These are phyloP conservation scores for Cirrhinus molitorella DNA, from an alignment of 2,797 vertebrate genomes.

Conservation along the genomic window DNA sequence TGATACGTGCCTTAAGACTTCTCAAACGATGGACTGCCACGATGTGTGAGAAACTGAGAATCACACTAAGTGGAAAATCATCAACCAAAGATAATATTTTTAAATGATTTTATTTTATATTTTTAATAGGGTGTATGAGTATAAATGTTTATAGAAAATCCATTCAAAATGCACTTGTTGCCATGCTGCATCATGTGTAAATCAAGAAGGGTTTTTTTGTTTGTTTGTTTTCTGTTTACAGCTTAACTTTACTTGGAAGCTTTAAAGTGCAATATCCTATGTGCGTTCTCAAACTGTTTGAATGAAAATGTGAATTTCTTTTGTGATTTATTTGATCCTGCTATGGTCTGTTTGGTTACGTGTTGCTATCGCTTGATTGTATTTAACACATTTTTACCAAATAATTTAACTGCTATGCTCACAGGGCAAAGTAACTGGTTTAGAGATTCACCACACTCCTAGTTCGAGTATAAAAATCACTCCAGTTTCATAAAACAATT, in stretches of 20 bases:
- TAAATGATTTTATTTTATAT: not conserved
- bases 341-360: not conserved
- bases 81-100: constrained; percentile 28
- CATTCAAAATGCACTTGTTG: not conserved
- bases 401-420: not conserved
- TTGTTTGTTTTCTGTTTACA: not conserved
- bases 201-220: constrained; percentile 2
- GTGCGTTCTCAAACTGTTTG: not conserved
- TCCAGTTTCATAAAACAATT: not conserved
- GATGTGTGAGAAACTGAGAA: not conserved
- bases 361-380: not conserved
- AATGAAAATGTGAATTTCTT: constrained; percentile 31
- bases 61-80: not conserved
- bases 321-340: not conserved
- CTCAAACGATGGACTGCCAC: not conserved
- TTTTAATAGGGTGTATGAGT: not conserved
- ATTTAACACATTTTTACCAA: not conserved
- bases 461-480: not conserved
- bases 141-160: not conserved
- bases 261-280: constrained; percentile 25
- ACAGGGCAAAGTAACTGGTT: not conserved
- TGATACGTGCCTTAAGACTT: not conserved
- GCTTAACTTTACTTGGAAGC: not conserved
- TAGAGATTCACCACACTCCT: not conserved
- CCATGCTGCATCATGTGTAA: constrained; percentile 1